Conservation (phyloP, 2,113 vertebrate genomes). For the Ceyx margarethae region DNA sequence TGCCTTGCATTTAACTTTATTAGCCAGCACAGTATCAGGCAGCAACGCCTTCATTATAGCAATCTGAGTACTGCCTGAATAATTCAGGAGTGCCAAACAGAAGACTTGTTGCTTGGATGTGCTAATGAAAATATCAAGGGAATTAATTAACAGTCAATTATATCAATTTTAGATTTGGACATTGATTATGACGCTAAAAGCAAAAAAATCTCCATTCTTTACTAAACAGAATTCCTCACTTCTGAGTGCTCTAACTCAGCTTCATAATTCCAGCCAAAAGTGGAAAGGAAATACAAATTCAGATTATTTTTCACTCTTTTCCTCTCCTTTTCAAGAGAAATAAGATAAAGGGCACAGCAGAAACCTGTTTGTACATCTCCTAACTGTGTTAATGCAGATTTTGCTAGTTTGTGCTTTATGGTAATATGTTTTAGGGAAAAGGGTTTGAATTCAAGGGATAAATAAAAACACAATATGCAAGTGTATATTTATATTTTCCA, state of each 20-base stretch:
- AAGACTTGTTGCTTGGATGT: constrained; percentile 84
- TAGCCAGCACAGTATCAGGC: constrained; percentile 56
- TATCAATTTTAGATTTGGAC: constrained; percentile 85
- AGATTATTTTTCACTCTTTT: constrained; percentile 38
- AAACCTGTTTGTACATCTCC: background rate
- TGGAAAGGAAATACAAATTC: constrained; percentile 4
- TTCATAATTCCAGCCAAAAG: constrained; percentile 57
- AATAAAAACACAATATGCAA: background rate
- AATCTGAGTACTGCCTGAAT: constrained; percentile 77
- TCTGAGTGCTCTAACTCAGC: background rate
- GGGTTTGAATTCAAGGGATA: background rate
- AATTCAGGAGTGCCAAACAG: constrained; percentile 82
- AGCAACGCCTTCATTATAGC: constrained; percentile 72
- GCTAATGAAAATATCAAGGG: constrained; percentile 90
- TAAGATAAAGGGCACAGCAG: background rate
- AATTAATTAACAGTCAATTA: constrained; percentile 96
- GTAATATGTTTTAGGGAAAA: background rate
- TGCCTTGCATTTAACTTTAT: constrained; percentile 60
- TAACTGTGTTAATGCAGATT: background rate
- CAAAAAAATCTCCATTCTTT: constrained; percentile 71
- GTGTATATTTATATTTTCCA: background rate
- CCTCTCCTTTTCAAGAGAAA: constrained; percentile 30
- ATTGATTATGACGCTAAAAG: constrained; percentile 78
- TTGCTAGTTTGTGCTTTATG: background rate
- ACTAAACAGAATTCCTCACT: background rate